These are phyloP conservation scores for Herminia tarsipennalis DNA, from an alignment of 2,888 invertebrate genomes.

Conservation along the genomic window DNA sequence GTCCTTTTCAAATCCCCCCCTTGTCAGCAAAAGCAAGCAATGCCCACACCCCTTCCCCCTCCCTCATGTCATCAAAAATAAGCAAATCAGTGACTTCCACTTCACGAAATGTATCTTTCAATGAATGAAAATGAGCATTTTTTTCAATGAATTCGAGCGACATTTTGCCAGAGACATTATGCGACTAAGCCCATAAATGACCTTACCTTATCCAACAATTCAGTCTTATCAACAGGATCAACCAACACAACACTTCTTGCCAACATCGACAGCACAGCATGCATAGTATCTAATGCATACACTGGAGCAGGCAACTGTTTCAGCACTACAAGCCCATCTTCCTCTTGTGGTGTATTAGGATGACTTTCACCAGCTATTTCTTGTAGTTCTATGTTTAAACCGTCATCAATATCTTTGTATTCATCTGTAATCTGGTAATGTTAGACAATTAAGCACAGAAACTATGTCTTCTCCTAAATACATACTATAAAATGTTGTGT, in stretches of 20 bases:
- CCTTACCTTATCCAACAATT: constrained; percentile 63
- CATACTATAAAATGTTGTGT: not conserved
- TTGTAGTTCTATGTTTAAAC: constrained; percentile 62
- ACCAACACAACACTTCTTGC: constrained; percentile 57
- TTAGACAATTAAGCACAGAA: not conserved
- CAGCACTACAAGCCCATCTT: constrained; percentile 62
- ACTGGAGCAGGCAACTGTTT: constrained; percentile 74
- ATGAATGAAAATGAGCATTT: no score
- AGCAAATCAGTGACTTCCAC: no score
- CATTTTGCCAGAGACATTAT: no score
- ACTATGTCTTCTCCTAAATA: not conserved
- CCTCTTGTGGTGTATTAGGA: constrained; percentile 37
- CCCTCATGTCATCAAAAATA: no score
- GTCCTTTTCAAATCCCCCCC: no score
- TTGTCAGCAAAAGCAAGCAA: no score
- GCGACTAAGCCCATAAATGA: not conserved
- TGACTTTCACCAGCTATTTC: constrained; percentile 54
- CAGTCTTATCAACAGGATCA: constrained; percentile 49
- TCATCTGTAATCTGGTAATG: constrained; percentile 56
- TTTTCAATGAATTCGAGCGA: no score
- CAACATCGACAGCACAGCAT: constrained; percentile 65
- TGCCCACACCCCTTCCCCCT: no score
- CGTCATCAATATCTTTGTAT: constrained; percentile 54
- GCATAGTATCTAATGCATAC: constrained; percentile 69
- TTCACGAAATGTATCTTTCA: no score